Percentiles rank a stretch among this genome's conserved stretches.
phyloP scores from a whole-genome alignment of 1,140 invertebrate species.

The Steinernema feltiae region DNA sequence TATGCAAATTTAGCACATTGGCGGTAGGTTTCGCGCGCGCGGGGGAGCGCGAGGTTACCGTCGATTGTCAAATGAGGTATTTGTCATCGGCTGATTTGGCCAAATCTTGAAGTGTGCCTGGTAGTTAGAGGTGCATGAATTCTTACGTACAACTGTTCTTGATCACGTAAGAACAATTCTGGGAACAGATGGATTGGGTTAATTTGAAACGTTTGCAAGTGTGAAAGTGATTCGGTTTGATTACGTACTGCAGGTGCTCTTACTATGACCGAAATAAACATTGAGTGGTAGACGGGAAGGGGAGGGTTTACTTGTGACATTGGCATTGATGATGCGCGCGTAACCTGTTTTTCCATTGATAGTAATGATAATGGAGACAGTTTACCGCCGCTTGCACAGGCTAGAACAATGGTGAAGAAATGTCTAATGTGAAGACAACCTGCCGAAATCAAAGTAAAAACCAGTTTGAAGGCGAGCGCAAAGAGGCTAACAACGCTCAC shows the following conservation, averaged over 20 bases:
- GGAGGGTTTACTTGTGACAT: not conserved
- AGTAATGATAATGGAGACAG: not conserved
- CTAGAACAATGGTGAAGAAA: not conserved
- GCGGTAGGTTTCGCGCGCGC: not conserved
- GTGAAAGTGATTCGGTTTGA: not conserved
- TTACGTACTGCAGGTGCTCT: not conserved
- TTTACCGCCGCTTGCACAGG: not conserved
- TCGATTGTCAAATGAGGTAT: not conserved
- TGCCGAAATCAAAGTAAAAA: conserved; percentile 3
- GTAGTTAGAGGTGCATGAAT: too few species aligned
- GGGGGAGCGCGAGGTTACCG: not conserved
- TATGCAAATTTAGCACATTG: conserved; percentile 11
- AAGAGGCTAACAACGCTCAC: not conserved
- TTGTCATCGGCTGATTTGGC: not conserved
- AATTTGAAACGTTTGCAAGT: not conserved
- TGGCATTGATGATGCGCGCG: not conserved
- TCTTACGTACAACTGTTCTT: too few species aligned
- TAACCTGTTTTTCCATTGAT: conserved; percentile 12
- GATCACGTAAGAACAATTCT: too few species aligned
- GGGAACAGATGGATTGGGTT: not conserved
- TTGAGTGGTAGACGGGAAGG: not conserved
- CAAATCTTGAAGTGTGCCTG: not conserved
- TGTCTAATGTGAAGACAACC: not conserved
- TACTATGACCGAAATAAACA: not conserved
- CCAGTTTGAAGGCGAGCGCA: not conserved